Base-by-base conservation (phyloP, 2,888 invertebrate genomes). In the Meteorus cinctellus region DNA sequence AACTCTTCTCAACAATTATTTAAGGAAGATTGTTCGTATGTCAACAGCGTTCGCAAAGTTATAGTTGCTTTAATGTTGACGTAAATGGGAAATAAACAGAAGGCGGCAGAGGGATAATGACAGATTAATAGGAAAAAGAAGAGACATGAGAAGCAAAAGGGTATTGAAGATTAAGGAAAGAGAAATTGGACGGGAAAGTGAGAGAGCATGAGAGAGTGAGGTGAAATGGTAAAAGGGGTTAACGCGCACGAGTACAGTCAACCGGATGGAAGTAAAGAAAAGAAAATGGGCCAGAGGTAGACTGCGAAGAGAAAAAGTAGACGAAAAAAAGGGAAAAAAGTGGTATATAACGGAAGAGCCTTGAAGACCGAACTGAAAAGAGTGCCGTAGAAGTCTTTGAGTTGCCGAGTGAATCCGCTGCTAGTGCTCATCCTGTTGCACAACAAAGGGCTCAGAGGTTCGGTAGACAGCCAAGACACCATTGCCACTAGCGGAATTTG, bases 371-470 rank as follows among this genome's bases (percentile, higher is more conserved):
- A 59, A 62, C 41, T 67, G 77, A 73, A 78, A 41, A 78, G 72
- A 77, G 73, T 77, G 78, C 77, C 75, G 79, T 81, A 80, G 70
- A 74, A 69, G 82, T 83, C 84, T 84, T 84, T 83, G 85, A 83
- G 82, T 82, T 83, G 81, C 79, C 81, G 82, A 83, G 82, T 83
- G 82, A 85, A 84, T 83, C 81, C 81, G 80, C 19, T 4, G 19
- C 19, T 55, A 19, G 51, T 65, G 82, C 81, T 85, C 84, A 81
- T 84, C 83, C 83, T 79, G 77, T 83, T 78, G 79, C 82, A 82
- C 84, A 84, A 83, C 84, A 84, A 85, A 84, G 82, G 80, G 80
- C 81, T 84, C 80, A 80, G 80, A 82, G 83, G 77, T 80, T 81
- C 74, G 80, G 77, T 79, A 81, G 82, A 77, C 79, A 79, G 55